These are phyloP conservation scores for Potamarius usumacintae DNA, from an alignment of 2,113 vertebrate genomes.

Conservation along the genomic window DNA sequence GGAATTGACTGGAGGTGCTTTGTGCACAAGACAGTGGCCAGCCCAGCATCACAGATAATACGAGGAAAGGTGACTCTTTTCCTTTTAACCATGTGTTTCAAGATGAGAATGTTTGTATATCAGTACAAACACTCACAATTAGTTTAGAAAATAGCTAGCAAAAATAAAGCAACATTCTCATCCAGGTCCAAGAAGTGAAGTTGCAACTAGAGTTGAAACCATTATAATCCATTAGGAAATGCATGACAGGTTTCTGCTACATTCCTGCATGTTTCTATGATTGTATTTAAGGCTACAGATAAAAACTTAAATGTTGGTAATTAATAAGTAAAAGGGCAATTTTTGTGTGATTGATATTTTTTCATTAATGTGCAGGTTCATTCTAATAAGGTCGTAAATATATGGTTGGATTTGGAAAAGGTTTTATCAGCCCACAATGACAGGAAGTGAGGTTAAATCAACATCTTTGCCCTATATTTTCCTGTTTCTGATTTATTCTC, in stretches of 20 bases:
- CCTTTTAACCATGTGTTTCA: not conserved
- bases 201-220: not conserved
- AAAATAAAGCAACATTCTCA: too few species aligned
- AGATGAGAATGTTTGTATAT: not conserved
- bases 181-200: not conserved
- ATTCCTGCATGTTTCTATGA: not conserved
- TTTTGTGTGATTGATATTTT: not conserved
- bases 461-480: not conserved
- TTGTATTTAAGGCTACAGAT: not conserved
- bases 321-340: not conserved
- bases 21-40: not conserved
- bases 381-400: not conserved
- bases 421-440: not conserved
- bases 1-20: not conserved
- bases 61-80: conserved; percentile 20
- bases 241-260: not conserved
- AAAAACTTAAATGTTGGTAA: not conserved
- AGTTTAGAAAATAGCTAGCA: too few species aligned
- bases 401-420: not conserved
- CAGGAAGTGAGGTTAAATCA: conserved; percentile 17
- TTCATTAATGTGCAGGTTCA: not conserved
- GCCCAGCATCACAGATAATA: not conserved
- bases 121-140: not conserved
- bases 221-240: not conserved
- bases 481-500: not conserved